Conservation (phyloP, 35 echinoderm and acorn worm genomes). For the Anneissia japonica region DNA sequence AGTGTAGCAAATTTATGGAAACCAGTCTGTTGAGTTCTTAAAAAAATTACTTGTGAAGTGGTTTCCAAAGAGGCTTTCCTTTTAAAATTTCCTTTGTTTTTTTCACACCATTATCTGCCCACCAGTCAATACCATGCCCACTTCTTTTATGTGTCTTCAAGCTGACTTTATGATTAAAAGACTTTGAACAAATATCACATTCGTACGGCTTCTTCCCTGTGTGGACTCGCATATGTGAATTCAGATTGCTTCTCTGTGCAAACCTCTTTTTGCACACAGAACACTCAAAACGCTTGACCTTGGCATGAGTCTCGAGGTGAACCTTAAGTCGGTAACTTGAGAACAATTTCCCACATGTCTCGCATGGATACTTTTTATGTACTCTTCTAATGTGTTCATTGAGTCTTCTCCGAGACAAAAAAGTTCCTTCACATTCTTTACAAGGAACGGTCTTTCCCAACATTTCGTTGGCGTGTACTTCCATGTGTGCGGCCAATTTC, state of each 20-base stretch:
- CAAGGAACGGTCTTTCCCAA: not conserved
- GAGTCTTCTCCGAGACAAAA: not conserved
- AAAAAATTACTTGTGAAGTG: too few relatives aligned
- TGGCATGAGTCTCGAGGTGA: slow-evolving; percentile 14
- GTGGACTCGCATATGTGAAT: slow-evolving; percentile 53
- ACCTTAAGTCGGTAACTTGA: not conserved
- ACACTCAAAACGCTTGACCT: slow-evolving; percentile 44
- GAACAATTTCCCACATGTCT: not conserved
- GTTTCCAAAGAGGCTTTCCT: too few relatives aligned
- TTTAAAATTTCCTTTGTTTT: not conserved
- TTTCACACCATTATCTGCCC: slow-evolving; percentile 18
- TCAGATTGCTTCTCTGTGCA: slow-evolving; percentile 46
- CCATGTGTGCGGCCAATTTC: not conserved
- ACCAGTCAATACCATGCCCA: slow-evolving; percentile 69
- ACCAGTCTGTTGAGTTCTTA: too few relatives aligned
- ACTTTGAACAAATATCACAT: slow-evolving; percentile 55
- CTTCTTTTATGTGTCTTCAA: slow-evolving; percentile 71
- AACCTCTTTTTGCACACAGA: slow-evolving; percentile 41
- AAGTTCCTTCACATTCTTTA: not conserved
- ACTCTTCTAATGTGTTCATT: not conserved
- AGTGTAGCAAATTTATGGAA: too few relatives aligned
- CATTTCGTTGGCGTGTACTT: not conserved
- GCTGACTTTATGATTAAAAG: slow-evolving; percentile 75
- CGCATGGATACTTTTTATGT: not conserved
- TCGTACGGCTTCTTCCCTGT: slow-evolving; percentile 64